Conservation (phyloP, 1,140 invertebrate species). For the Drosophila repleta region DNA sequence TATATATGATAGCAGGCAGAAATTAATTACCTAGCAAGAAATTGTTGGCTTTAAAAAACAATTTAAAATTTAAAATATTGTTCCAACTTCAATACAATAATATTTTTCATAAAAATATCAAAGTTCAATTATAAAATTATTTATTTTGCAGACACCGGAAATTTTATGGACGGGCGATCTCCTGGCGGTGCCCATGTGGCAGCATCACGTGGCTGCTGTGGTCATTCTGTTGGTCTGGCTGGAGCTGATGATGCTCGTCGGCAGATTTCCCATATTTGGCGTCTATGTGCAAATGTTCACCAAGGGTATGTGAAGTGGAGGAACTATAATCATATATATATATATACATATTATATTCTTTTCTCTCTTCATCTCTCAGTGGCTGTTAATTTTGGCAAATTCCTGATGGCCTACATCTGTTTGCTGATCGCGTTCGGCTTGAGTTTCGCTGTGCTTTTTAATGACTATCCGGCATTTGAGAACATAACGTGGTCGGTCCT, state of each 20-base stretch:
- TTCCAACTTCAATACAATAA: too few species aligned
- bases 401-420: slow-evolving; percentile 91
- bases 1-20: too few species aligned
- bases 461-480: slow-evolving; percentile 89
- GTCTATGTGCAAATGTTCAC: slow-evolving; percentile 94
- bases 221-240: slow-evolving; percentile 91
- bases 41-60: too few species aligned
- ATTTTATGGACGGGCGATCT: slow-evolving; percentile 64
- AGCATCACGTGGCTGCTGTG: slow-evolving; percentile 91
- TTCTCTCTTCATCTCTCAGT: slow-evolving; percentile 86
- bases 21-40: too few species aligned
- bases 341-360: not conserved
- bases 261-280: slow-evolving; percentile 93
- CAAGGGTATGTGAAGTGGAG: slow-evolving; percentile 84
- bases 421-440: slow-evolving; percentile 91
- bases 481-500: slow-evolving; percentile 86
- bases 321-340: not conserved
- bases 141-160: slow-evolving; percentile 58
- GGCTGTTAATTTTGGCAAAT: slow-evolving; percentile 92
- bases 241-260: slow-evolving; percentile 92
- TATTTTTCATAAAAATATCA: too few species aligned
- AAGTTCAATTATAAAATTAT: not conserved
- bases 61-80: too few species aligned
- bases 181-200: slow-evolving; percentile 86
- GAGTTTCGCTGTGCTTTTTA: slow-evolving; percentile 91